These are phyloP conservation scores for Mellivora capensis DNA, from an alignment of 2,113 vertebrate species.

Conservation along the genomic window DNA sequence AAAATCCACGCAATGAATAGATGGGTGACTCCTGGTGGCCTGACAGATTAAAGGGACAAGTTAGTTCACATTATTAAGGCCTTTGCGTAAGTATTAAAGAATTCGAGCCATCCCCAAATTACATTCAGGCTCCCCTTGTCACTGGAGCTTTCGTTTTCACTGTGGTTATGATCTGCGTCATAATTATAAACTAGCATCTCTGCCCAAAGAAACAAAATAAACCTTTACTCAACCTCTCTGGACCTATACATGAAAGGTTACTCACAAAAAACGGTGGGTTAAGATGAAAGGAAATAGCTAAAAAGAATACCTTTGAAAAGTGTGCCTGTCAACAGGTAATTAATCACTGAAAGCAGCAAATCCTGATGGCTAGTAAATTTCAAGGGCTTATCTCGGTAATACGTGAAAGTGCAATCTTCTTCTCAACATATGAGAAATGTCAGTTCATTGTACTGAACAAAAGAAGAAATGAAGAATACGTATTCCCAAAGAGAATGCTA, in stretches of 20 bases:
- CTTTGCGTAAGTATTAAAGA: background rate
- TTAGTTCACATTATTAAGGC: background rate
- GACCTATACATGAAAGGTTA: slow-evolving; percentile 39
- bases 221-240: slow-evolving; percentile 62
- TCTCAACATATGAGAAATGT: background rate
- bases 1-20: background rate
- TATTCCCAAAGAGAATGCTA: slow-evolving; percentile 15
- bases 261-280: slow-evolving; percentile 29
- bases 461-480: background rate
- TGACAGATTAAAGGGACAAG: background rate
- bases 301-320: slow-evolving; percentile 51
- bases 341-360: slow-evolving; percentile 49
- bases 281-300: slow-evolving; percentile 67
- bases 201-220: slow-evolving; percentile 65
- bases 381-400: background rate
- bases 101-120: slow-evolving; percentile 5
- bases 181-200: slow-evolving; percentile 18
- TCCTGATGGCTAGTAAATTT: slow-evolving; percentile 44
- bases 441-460: background rate
- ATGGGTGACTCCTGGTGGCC: background rate
- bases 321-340: slow-evolving; percentile 72
- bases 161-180: background rate
- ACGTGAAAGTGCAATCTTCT: background rate
- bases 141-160: background rate
- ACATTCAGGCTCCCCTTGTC: background rate